These are phyloP conservation scores for Fragariocoptes setiger DNA, from an alignment of 1,140 invertebrate species.

Conservation along the genomic window DNA sequence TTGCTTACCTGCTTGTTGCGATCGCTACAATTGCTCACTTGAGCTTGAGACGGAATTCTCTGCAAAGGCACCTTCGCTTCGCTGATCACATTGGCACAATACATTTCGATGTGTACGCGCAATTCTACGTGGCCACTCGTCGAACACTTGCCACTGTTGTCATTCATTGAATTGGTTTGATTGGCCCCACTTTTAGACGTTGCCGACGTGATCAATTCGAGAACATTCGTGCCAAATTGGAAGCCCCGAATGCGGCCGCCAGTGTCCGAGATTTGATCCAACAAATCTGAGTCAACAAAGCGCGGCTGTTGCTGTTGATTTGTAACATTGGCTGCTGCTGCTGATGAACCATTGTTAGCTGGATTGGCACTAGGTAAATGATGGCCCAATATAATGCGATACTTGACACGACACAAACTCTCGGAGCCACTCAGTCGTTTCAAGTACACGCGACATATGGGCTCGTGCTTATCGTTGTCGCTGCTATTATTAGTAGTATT, in stretches of 20 bases:
- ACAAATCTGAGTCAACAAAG: conserved; percentile 29
- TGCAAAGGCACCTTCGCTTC: conserved; percentile 25
- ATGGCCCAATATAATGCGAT: conserved; percentile 34
- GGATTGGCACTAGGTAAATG: conserved; percentile 31
- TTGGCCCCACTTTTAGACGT: no score
- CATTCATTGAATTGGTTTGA: no score
- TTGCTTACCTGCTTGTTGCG: conserved; percentile 29
- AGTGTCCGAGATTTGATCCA: conserved; percentile 40
- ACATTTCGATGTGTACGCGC: conserved; percentile 36
- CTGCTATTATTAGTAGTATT: no score
- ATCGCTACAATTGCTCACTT: conserved; percentile 40
- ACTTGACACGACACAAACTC: conserved; percentile 39
- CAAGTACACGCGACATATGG: conserved; percentile 16
- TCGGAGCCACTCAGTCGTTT: conserved; percentile 45
- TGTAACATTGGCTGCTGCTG: background rate
- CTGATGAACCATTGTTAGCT: no score
- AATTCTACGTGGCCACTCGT: conserved; percentile 17
- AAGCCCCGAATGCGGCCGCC: conserved; percentile 38
- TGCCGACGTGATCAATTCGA: conserved; percentile 15
- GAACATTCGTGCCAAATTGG: conserved; percentile 28
- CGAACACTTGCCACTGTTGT: conserved; percentile 10
- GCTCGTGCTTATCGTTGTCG: background rate
- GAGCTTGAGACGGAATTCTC: conserved; percentile 14
- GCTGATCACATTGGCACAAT: conserved; percentile 37
- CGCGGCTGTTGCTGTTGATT: background rate